Percentiles rank a stretch among this genome's conserved stretches.
Conservation (phyloP, 2,797 vertebrate genomes). For the Corythornis leucogaster region DNA sequence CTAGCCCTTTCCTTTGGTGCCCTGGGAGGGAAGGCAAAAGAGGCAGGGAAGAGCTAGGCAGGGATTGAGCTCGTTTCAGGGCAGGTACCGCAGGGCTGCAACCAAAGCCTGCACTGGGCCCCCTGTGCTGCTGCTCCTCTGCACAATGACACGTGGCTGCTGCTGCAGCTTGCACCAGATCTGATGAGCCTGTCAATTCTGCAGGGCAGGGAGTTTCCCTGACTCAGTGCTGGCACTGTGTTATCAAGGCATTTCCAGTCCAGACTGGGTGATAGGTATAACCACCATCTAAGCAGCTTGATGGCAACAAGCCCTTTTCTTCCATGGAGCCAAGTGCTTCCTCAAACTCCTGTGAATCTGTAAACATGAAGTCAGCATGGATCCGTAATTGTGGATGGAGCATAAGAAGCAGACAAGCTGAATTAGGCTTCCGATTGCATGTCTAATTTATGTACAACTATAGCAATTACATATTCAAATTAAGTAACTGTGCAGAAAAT, state of each 20-base stretch:
- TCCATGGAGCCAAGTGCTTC: not conserved
- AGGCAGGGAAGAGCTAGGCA: not conserved
- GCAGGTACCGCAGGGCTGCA: not conserved
- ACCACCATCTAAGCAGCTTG: not conserved
- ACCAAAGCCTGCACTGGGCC: fast-evolving
- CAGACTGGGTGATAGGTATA: not conserved
- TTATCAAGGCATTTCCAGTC: not conserved
- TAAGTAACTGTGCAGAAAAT: constrained; percentile 68
- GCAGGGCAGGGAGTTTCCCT: not conserved
- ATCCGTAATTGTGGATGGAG: constrained; percentile 3
- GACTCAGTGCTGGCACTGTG: not conserved
- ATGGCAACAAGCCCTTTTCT: not conserved
- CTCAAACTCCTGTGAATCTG: not conserved
- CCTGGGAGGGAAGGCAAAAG: not conserved
- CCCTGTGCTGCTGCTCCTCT: not conserved
- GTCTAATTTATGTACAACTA: constrained; percentile 68
- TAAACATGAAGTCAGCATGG: not conserved
- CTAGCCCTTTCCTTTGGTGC: not conserved
- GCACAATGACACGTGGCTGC: not conserved
- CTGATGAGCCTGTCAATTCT: not conserved
- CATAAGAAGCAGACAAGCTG: constrained; percentile 37
- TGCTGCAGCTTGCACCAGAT: not conserved
- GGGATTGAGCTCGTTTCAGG: not conserved
- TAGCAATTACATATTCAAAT: constrained; percentile 62
- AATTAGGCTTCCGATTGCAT: constrained; percentile 57